Base-by-base conservation (phyloP, 2,113 vertebrate genomes). In the Pithys albifrons region DNA sequence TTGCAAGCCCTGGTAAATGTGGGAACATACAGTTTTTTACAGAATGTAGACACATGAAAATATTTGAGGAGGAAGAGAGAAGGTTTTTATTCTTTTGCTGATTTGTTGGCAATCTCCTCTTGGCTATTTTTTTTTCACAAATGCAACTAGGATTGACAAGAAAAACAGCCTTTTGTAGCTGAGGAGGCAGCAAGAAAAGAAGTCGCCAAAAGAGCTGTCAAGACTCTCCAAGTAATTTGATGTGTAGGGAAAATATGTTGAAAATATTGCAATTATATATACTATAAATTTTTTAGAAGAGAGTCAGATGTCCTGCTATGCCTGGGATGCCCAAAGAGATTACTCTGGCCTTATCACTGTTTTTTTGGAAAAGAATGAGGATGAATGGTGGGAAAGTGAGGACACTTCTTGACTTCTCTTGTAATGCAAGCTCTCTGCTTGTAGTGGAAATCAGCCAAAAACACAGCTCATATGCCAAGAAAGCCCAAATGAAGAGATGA, bases 361-460 rank as follows among this genome's bases (percentile, higher is more conserved):
- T 41, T 59, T 49, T 95, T 81, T 78, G 41, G 52, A 78, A 49
- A 76, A 83, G 57, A 89, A 45, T 28, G 24, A 81, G 43, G 49
- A 81, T 1, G 25, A 41, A 65, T 79, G 88, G 90, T 96, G 91
- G 91, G 96, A 93, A 94, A 92, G 70, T 19, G 37, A 94, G 76
- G 88, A 84, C 73, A 95, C 75, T 62, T 85, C 87, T 86, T 94
- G 92, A 96, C 82, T 96, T 93, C 51, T 75, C 46, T 69, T 81
- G 29, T 46, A 62, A 72, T 29, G 33, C 25, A 76, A 83, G n/a
- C 37, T 59, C 57, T 84, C 69, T 96, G 90, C 80, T 96, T 95
- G 66, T 85, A 78, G 54, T 95, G 95, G 96, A 92, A 92, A 66
- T 58, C 73, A 54, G 91, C 96, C 95, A 96, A 78, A 92, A 84